These are phyloP conservation scores for Cirrhinus mrigala DNA, from an alignment of 2,797 vertebrate genomes.

Conservation along the genomic window DNA sequence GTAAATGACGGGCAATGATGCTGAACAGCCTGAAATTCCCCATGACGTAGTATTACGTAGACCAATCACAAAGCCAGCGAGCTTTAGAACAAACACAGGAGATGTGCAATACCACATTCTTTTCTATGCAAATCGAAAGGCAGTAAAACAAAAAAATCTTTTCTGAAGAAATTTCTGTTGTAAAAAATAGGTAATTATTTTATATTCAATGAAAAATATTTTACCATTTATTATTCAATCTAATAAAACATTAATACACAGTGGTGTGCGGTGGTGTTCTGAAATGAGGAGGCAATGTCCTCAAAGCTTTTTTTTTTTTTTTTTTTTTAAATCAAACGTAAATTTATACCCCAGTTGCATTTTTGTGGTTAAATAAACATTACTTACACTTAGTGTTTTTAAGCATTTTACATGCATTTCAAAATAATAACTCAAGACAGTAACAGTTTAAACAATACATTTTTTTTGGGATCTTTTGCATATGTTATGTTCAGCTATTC, in stretches of 20 bases:
- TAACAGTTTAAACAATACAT: no score
- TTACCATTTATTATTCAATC: background rate
- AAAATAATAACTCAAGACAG: no score
- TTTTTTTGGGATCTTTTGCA: no score
- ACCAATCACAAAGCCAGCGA: slow-evolving; percentile 21
- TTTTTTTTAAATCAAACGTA: no score
- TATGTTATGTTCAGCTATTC: no score
- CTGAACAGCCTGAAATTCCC: slow-evolving; percentile 29
- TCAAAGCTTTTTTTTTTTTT: no score
- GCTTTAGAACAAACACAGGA: background rate
- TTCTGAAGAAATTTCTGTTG: background rate
- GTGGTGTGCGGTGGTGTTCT: no score
- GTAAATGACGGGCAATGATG: slow-evolving; percentile 20
- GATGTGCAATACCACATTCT: background rate
- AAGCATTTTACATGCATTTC: no score
- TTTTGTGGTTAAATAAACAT: no score
- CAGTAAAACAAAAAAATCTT: background rate
- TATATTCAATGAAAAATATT: background rate
- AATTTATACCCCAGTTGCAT: no score
- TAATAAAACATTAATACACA: background rate
- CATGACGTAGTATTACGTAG: slow-evolving; percentile 13
- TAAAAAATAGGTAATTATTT: background rate
- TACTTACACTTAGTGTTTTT: no score
- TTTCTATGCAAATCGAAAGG: background rate
- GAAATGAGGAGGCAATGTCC: no score